Conservation (phyloP, 2,113 vertebrate genomes). For the Pseudolaguvia tuberculata region DNA sequence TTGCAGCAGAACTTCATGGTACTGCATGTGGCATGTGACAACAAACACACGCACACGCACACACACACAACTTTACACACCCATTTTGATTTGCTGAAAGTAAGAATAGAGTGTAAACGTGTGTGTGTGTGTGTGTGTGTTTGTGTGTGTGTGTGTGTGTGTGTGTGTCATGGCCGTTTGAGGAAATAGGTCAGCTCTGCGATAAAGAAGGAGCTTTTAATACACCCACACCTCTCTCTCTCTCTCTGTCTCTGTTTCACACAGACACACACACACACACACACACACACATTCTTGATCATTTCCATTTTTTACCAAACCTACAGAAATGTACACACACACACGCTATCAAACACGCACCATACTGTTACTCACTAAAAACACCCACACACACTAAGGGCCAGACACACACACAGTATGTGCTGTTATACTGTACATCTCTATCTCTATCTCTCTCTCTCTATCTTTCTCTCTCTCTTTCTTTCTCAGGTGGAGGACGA, state of each 20-base stretch:
- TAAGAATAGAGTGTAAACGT: background rate
- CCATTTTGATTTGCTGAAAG: background rate
- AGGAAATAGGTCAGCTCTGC: constrained; percentile 43
- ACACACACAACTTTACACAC: constrained; percentile 11
- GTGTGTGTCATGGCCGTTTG: constrained; percentile 29
- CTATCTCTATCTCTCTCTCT: background rate
- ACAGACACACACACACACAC: background rate
- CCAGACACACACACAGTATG: background rate
- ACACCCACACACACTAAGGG: constrained; percentile 17
- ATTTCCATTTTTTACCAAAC: background rate
- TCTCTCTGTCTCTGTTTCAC: background rate
- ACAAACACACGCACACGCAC: constrained; percentile 18
- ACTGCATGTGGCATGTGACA: constrained; percentile 52
- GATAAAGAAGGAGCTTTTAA: constrained; percentile 35
- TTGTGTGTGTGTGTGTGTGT: background rate
- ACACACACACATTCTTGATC: background rate
- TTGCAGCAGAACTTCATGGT: constrained; percentile 99
- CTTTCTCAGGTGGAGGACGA: constrained; percentile 90
- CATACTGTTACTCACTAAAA: background rate
- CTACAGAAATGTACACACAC: background rate
- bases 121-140: background rate
- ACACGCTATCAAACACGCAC: background rate
- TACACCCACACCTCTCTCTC: background rate
- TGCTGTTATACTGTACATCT: background rate
- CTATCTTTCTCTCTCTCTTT: background rate